Conservation (phyloP, 2,888 invertebrate species). For the Therioaphis trifolii region DNA sequence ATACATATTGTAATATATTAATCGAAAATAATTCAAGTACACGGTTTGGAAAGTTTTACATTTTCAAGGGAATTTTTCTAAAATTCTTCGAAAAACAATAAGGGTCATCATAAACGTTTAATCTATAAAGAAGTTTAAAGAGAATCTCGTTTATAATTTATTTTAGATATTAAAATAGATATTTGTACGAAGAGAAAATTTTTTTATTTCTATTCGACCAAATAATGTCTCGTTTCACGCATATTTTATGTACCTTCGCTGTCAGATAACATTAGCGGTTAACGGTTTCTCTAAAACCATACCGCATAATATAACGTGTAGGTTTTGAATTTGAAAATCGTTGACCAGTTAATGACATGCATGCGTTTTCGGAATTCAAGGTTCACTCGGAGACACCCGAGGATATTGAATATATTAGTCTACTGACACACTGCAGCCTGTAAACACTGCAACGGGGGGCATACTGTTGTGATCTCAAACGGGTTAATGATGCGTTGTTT, state of each 20-base stretch:
- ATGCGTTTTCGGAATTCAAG: slow-evolving; percentile 21
- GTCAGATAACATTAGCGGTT: background rate
- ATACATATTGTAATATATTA: too few relatives aligned
- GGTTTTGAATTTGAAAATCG: slow-evolving; percentile 7
- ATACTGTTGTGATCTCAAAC: slow-evolving; percentile 39
- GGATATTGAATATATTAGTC: slow-evolving; percentile 40
- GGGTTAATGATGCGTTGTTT: slow-evolving; percentile 49
- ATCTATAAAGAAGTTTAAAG: too few relatives aligned
- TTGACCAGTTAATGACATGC: slow-evolving; percentile 9
- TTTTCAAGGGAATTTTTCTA: too few relatives aligned
- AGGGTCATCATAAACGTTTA: too few relatives aligned
- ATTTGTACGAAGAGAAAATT: too few relatives aligned
- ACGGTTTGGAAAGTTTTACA: too few relatives aligned
- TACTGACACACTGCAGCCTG: slow-evolving; percentile 27
- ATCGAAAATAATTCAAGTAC: too few relatives aligned
- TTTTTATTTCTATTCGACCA: too few relatives aligned
- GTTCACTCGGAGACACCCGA: slow-evolving; percentile 12
- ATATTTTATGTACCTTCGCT: background rate
- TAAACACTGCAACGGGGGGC: too few relatives aligned
- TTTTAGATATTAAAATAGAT: too few relatives aligned
- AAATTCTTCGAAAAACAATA: too few relatives aligned
- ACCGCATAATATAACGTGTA: background rate
- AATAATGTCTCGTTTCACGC: background rate
- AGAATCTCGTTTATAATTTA: too few relatives aligned
- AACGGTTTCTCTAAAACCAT: slow-evolving; percentile 1